phyloP scores from a whole-genome alignment of 2,113 vertebrate species.

The Platycercus adscitus region DNA sequence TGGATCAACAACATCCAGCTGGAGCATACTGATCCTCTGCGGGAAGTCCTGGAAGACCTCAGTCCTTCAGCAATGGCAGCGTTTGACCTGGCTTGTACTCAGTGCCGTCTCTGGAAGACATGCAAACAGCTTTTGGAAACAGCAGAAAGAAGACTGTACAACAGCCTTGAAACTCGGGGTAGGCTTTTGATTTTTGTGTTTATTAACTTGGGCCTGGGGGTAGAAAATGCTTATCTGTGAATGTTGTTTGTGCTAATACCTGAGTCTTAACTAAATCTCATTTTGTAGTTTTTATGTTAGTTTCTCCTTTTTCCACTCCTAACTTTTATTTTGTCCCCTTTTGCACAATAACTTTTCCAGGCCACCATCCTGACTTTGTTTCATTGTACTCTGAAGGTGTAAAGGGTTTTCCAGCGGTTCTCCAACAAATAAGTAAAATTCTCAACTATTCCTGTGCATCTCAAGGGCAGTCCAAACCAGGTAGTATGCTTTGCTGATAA shows the following conservation, averaged over 20 bases:
- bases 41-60: conserved; percentile 84
- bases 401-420: conserved; percentile 86
- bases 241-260: neutral
- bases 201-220: neutral
- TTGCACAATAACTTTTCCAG: conserved; percentile 67
- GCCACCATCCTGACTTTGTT: conserved; percentile 75
- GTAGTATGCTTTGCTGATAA: conserved; percentile 60
- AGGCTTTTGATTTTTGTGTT: conserved; percentile 11
- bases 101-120: conserved; percentile 94
- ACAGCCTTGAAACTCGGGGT: conserved; percentile 85
- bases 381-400: conserved; percentile 76
- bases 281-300: neutral
- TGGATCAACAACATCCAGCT: conserved; percentile 79
- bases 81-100: conserved; percentile 95
- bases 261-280: neutral
- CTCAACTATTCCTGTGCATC: conserved; percentile 80
- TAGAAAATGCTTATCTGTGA: neutral
- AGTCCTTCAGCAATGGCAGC: conserved; percentile 91
- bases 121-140: conserved; percentile 94
- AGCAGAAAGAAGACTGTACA: conserved; percentile 84
- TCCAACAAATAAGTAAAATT: conserved; percentile 93
- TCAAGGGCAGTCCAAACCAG: conserved; percentile 80
- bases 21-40: conserved; percentile 76
- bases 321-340: neutral
- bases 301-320: neutral